Evolutionary conservation across 2,888 invertebrate genomes (phyloP).

Genomic region (Eupithecia vulgata): DNA sequence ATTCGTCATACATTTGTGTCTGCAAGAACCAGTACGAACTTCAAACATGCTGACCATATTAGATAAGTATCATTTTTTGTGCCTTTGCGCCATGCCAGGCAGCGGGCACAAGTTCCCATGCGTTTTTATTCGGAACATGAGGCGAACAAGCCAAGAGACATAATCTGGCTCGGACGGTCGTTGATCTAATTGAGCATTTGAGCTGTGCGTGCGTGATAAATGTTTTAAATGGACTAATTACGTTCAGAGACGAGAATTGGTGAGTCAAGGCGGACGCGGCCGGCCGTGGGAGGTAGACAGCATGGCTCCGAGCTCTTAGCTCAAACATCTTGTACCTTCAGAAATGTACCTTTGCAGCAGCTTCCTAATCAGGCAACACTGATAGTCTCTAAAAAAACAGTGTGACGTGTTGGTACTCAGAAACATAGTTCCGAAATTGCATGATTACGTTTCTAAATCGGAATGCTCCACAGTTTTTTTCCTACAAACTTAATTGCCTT

Average conservation of each 20-base stretch:
- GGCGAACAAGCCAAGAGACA: slow-evolving; percentile 53
- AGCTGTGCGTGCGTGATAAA: slow-evolving; percentile 78
- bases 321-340: neutral
- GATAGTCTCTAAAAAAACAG: neutral
- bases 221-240: slow-evolving; percentile 75
- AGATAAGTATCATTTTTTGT: neutral
- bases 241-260: slow-evolving; percentile 75
- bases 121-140: slow-evolving; percentile 64
- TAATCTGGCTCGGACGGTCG: slow-evolving; percentile 77
- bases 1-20: neutral
- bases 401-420: neutral
- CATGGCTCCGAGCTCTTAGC: slow-evolving; percentile 71
- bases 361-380: neutral
- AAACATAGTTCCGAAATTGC: neutral
- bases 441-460: slow-evolving; percentile 21
- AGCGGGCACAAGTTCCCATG: slow-evolving; percentile 21
- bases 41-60: neutral
- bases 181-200: slow-evolving; percentile 82
- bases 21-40: neutral
- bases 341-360: neutral
- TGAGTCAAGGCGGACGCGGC: slow-evolving; percentile 78
- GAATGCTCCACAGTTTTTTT: slow-evolving; percentile 30
- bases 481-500: slow-evolving; percentile 38
- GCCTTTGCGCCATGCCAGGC: neutral
- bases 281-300: slow-evolving; percentile 81